These are phyloP conservation scores for Radopholus similis DNA, from an alignment of 1,140 invertebrate species.

Conservation along the genomic window DNA sequence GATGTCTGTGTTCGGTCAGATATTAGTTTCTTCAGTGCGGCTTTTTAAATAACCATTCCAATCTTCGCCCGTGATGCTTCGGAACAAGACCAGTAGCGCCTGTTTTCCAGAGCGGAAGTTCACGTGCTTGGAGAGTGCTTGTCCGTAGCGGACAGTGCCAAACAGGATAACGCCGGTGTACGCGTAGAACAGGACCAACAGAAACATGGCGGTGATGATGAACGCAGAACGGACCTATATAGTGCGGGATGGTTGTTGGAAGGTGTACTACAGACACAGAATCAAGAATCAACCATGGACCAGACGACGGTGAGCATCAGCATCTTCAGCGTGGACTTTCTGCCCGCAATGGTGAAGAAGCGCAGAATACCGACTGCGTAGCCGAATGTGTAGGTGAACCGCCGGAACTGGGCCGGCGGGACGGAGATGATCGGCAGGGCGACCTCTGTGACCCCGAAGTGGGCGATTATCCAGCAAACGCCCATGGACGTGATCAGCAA, in stretches of 20 bases:
- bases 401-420: conserved; percentile 41
- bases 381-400: conserved; percentile 79
- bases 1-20: conserved; percentile 7
- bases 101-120: conserved; percentile 95
- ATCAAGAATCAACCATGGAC: too few relatives aligned
- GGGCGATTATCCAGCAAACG: conserved; percentile 78
- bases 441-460: conserved; percentile 71
- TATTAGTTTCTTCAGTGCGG: conserved; percentile 74
- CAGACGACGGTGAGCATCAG: conserved; percentile 94
- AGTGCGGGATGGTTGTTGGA: conserved; percentile 62
- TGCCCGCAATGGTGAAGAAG: conserved; percentile 94
- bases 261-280: too few relatives aligned
- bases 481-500: conserved; percentile 91
- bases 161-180: conserved; percentile 95
- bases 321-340: conserved; percentile 87
- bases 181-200: conserved; percentile 97
- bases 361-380: conserved; percentile 94
- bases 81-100: conserved; percentile 93
- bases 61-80: conserved; percentile 98
- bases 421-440: conserved; percentile 63
- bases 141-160: conserved; percentile 97
- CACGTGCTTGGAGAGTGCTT: conserved; percentile 88
- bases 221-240: conserved; percentile 98
- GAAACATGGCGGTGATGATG: conserved; percentile 99
- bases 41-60: conserved; percentile 82